Evolutionary conservation across 2,888 invertebrate genomes (phyloP), one percentile per base, ranked within the genome.

Genomic region (Plagiodera versicolora): DNA sequence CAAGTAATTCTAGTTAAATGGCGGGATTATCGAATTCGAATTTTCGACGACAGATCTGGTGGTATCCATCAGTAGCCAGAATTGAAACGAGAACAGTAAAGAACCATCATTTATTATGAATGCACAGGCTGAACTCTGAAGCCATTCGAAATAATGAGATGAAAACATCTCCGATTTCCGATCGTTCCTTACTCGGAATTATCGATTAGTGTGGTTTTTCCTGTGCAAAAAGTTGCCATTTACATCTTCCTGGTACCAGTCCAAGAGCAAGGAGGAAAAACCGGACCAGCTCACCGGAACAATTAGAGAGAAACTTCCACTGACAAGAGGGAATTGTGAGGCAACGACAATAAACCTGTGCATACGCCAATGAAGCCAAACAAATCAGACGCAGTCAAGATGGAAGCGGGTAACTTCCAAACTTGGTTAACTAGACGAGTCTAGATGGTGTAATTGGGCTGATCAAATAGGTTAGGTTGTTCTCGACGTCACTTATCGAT

Each of bases 361-460:
- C 11, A 24, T 18, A n/a, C 18, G 50, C 50, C 30, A 20, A 50
- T 28, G 50, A 16, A 28, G 3, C 30, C 20, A 11, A 50, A 32
- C 18, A 18, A 39, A 53, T n/a, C 24, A 39, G 39, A 39, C 14
- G 39, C 11, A n/a, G n/a, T n/a, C n/a, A 39, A 14, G 18, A 20
- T 2, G 49, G 24, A 28, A 51, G 51, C 30, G 45, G 20, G 50
- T 58, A 60, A 65, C 58, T 63, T 61, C 52, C 16, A 67, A n/a
- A 63, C 65, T 65, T 50, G 63, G 60, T 61, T 72, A 72, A 72
- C 72, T 67, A 67, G 70, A 69, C 71, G 70, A 70, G 71, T 72
- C 71, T 70, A 69, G 69, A 70, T 69, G 72, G 71, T 71, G 69
- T 72, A 72, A 72, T 72, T 72, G 71, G 67, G 68, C 66, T 72